Base-by-base conservation (phyloP, 2,888 invertebrate genomes). In the Tenodera sinensis region DNA sequence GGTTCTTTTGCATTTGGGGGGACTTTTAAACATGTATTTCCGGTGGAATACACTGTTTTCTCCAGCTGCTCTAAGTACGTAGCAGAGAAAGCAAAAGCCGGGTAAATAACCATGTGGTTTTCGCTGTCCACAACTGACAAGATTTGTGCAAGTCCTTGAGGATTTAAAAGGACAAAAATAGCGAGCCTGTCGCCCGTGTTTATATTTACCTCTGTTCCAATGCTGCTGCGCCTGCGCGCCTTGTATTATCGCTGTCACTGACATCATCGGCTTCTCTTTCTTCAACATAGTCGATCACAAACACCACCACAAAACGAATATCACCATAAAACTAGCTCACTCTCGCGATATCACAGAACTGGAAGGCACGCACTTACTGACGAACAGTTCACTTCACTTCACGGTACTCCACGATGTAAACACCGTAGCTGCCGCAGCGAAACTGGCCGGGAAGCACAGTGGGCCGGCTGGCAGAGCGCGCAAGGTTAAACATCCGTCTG, bases 251-350 rank as follows among this genome's bases (percentile, higher is more conserved):
- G 97, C 97, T 92, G 97, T 96, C 93, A 97, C 97, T 93, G 97
- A 97, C 96, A 97, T 96, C 94, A 97, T 97, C 92, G 97, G 97
- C 93, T 97, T 97, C 94, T 97, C 97, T 94, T 97, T 97, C 95
- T 97, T 97, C 95, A 97, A 96, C 96, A 97, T 95, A 89, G 89
- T 84, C 86, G 54, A n/a, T n/a, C 28, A 83, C 15, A 34, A 47
- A 3, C 1, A 47, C 1, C 47, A 47, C 47, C 9, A 47, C 47
- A 1, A 47, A 2, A 47, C 3, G 2, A 47, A 14, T 47, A 14
- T 47, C 47, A 47, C 47, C 14, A 14, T 14, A 9, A n/a, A n/a
- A n/a, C n/a, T n/a, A n/a, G n/a, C n/a, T n/a, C n/a, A n/a, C n/a
- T n/a, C n/a, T n/a, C n/a, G n/a, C n/a, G n/a, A n/a, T n/a, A n/a